phyloP scores from a whole-genome alignment of 2,797 vertebrate species.

The Oceanodroma leucorhoa region DNA sequence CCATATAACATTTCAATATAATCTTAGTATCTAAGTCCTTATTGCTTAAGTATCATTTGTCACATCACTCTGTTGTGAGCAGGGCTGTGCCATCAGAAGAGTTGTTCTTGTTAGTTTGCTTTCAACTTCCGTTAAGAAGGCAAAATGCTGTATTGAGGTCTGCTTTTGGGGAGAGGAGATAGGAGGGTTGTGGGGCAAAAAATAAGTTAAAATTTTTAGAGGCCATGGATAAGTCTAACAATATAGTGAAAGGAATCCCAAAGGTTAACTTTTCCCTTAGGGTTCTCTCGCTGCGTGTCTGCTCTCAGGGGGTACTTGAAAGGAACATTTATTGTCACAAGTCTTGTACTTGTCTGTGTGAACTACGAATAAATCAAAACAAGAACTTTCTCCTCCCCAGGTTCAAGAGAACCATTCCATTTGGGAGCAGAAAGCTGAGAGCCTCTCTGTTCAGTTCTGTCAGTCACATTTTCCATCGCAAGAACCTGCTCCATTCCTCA shows the following conservation, averaged over 20 bases:
- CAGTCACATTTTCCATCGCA: background rate
- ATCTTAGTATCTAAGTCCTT: background rate
- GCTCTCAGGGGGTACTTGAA: background rate
- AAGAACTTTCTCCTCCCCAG: background rate
- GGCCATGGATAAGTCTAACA: background rate
- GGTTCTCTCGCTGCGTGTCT: rapidly evolving
- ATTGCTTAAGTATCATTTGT: background rate
- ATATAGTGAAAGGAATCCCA: background rate
- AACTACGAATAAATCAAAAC: background rate
- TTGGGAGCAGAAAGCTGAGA: background rate
- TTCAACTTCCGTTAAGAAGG: background rate
- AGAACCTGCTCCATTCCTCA: background rate
- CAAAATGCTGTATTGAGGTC: background rate
- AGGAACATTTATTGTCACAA: background rate
- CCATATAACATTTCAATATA: background rate
- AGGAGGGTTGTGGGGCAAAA: background rate
- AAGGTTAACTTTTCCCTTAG: background rate
- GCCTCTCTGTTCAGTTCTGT: background rate
- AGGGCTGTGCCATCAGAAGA: background rate
- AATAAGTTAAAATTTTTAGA: background rate
- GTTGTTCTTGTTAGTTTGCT: background rate
- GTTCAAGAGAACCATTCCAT: background rate
- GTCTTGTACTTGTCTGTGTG: background rate
- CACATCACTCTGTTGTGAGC: background rate
- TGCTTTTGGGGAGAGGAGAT: background rate